A percentile compares a stretch with the other conserved stretches of the same genome.
These are phyloP conservation scores for Malacoctenus gilli DNA, from an alignment of 2,797 vertebrate genomes.

Conservation along the genomic window DNA sequence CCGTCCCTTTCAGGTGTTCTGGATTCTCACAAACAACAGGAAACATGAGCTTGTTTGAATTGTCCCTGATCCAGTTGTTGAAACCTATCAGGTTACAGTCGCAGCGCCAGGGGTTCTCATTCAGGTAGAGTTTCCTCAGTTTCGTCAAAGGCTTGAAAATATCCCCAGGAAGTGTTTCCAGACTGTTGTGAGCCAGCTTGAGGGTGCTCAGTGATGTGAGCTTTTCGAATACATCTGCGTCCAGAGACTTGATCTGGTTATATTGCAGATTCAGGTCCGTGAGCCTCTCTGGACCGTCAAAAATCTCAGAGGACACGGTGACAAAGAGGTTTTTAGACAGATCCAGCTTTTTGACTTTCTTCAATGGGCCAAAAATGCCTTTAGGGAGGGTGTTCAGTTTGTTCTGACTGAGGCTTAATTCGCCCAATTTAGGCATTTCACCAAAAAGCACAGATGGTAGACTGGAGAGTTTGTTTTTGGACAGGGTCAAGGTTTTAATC, in stretches of 20 bases:
- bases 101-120: conserved; percentile 84
- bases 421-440: conserved; percentile 55
- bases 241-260: conserved; percentile 71
- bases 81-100: conserved; percentile 81
- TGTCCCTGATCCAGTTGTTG: conserved; percentile 70
- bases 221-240: conserved; percentile 64
- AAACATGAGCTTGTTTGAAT: conserved; percentile 52
- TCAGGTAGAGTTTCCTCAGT: conserved; percentile 76
- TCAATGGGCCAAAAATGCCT: conserved; percentile 76
- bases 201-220: conserved; percentile 73
- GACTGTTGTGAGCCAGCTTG: conserved; percentile 64
- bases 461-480: conserved; percentile 71
- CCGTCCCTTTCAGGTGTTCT: conserved; percentile 57
- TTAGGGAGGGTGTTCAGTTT: conserved; percentile 76
- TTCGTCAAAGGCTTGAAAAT: conserved; percentile 69
- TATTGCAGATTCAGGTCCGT: conserved; percentile 74
- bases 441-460: conserved; percentile 79
- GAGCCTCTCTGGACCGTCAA: conserved; percentile 77
- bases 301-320: conserved; percentile 69
- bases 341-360: conserved; percentile 72
- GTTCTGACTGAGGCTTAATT: conserved; percentile 79
- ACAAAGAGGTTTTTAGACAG: conserved; percentile 80
- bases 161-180: conserved; percentile 59
- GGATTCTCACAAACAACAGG: conserved; percentile 74
- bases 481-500: conserved; percentile 72